Base-by-base conservation (phyloP, 2,888 invertebrate species). In the Xylota sylvarum region DNA sequence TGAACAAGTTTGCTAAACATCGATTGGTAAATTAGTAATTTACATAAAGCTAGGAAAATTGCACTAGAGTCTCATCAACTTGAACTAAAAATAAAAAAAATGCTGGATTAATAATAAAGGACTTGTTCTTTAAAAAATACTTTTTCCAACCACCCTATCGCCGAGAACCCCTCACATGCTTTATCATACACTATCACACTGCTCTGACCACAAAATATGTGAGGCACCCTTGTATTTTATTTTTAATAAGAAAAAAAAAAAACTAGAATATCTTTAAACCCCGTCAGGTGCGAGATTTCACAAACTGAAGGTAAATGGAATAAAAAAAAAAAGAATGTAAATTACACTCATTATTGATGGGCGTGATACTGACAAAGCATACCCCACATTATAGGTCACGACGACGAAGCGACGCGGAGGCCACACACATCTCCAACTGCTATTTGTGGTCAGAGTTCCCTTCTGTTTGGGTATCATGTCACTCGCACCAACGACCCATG, bases 331-430 rank as follows among this genome's bases (percentile, higher is more conserved):
- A 40, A 46, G 19, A 46, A 12, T 50, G 12, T 58, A 78, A 86
- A 82, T 86, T 86, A 86, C 86, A 82, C 86, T 74, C 58, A 86
- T 86, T 86, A 86, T 55, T 32, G 70, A 77, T 77, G 76, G 81
- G 72, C 60, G 79, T 67, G 60, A 73, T 84, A 72, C 46, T 48
- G 52, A 27, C 65, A 40, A 52, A 50, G 17, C 43, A 73, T 43
- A 70, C 74, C 70, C 76, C 70, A 67, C 23, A 67, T 43, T 58
- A 67, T 65, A 50, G 78, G 70, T 77, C 73, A 82, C 48, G 43
- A 23, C 58, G 43, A 23, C 58, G 55, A 35, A 12, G 48, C 50
- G 50, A 14, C 60, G 30, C 27, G 48, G 48, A 67, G 43, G 62
- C 40, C 27, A 48, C 46, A 82, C 55, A 67, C 50, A 50, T 52